phyloP scores from a whole-genome alignment of 2,888 invertebrate genomes.

The Aphidoletes aphidimyza region DNA sequence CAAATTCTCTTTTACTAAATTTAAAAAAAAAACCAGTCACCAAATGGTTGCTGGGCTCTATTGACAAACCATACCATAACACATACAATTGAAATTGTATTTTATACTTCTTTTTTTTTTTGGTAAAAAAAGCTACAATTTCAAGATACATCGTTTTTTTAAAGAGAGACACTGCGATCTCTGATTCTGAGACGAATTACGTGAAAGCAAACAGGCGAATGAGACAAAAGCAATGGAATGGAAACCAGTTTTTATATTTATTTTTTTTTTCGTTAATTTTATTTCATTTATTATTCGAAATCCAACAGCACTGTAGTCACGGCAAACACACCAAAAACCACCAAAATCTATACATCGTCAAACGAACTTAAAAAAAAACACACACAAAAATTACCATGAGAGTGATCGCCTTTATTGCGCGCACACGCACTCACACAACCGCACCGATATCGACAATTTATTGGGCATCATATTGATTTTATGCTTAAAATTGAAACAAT shows the following conservation, averaged over 20 bases:
- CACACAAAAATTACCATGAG: constrained; percentile 24
- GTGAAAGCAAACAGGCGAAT: background rate
- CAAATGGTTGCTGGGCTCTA: background rate
- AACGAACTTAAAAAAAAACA: background rate
- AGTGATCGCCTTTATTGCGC: constrained; percentile 32
- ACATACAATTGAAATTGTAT: constrained; percentile 3
- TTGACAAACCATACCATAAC: background rate
- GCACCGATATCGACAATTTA: constrained; percentile 51
- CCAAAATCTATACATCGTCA: too few relatives aligned
- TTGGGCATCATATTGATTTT: constrained; percentile 55
- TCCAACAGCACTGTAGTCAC: background rate
- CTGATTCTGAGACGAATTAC: background rate
- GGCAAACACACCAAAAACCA: background rate
- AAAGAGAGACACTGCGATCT: background rate
- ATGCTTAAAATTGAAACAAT: constrained; percentile 53
- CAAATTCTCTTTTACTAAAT: background rate
- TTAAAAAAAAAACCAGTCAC: constrained; percentile 3
- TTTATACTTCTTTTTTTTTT: background rate
- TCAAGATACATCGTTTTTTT: constrained; percentile 4
- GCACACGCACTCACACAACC: background rate
- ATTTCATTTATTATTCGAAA: constrained; percentile 25
- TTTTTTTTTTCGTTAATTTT: constrained; percentile 34
- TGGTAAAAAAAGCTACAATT: background rate
- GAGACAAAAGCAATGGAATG: constrained; percentile 9
- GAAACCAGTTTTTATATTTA: constrained; percentile 11